These are phyloP conservation scores for Pyrrhosoma nymphula DNA, from an alignment of 2,888 invertebrate species.

Conservation along the genomic window DNA sequence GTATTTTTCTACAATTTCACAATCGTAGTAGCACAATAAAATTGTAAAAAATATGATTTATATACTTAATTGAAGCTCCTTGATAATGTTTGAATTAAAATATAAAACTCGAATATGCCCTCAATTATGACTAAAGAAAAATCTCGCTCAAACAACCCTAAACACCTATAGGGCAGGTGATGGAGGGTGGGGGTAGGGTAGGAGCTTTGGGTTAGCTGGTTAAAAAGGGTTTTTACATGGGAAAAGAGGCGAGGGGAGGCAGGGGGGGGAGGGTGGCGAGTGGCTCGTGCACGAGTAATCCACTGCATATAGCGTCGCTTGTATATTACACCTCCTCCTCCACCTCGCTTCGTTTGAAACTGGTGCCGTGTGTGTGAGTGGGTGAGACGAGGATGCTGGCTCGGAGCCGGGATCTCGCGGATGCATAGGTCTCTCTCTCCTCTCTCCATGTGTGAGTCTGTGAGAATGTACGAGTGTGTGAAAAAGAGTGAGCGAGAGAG, in stretches of 20 bases:
- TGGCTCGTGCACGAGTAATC: constrained; percentile 22
- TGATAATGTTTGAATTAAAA: too few relatives aligned
- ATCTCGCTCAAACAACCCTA: too few relatives aligned
- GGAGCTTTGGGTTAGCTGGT: neutral
- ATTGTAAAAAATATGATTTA: too few relatives aligned
- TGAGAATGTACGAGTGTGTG: neutral
- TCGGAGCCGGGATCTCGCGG: neutral
- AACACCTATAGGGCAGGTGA: neutral
- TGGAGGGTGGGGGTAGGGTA: neutral
- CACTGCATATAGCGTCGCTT: constrained; percentile 20
- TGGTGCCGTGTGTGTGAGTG: constrained; percentile 14
- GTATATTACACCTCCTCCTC: neutral
- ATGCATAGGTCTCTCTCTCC: neutral
- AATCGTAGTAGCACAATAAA: too few relatives aligned
- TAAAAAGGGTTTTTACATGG: neutral
- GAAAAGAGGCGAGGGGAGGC: neutral
- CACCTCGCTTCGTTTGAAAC: too few relatives aligned
- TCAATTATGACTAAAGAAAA: too few relatives aligned
- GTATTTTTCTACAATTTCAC: too few relatives aligned
- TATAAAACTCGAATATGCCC: too few relatives aligned
- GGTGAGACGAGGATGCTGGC: neutral
- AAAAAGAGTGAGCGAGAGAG: neutral
- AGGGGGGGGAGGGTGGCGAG: neutral
- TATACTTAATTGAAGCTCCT: too few relatives aligned
- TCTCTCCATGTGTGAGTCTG: too few relatives aligned